Evolutionary conservation across 1,140 invertebrate species (phyloP), one percentile per base, ranked within the genome.

Genomic region (Bombus haemorrhoidalis): DNA sequence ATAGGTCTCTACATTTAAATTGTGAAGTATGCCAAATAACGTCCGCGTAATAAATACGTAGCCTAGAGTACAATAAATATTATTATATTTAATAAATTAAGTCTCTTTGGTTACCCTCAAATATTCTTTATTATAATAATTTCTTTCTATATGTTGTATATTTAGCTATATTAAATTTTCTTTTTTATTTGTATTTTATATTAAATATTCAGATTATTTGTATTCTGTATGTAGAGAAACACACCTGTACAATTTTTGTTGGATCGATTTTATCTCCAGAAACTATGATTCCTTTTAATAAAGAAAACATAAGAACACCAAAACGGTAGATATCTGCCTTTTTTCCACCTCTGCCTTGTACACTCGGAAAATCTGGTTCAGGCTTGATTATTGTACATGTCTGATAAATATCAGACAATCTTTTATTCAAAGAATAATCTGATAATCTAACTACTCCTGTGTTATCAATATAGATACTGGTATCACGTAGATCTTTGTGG

Each of bases 391-490:
- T 81, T 76, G 89, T 90, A 59, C 86, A 93, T 85, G 91, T 78
- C 83, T 91, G 85, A 90, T 94, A 95, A 90, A 96, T 93, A 81
- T 97, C 96, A 37, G 94, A 94, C 68, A 97, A 86, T 92, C 96
- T 95, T 93, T 96, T 96, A 71, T 98, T 96, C 68, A 98, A 93
- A 75, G 97, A 97, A 93, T 97, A 98, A 94, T 98, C 97, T 10
- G 96, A 95, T 41, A 98, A 91, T 91, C 96, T 96, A 43, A 97
- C 94, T 41, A 92, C 77, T 53, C 96, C 96, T 47, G 91, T 92
- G n/a, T 95, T 94, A 89, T 96, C 96, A 85, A 97, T 95, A 90
- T 97, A 97, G 64, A 98, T 95, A 89, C 96, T 97, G 18, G 96
- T 95, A 75, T 96, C 96, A 28, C 96, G 94, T 15, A 98, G 91